A percentile compares a stretch with the other conserved stretches of the same genome.
Conservation (phyloP, 2,113 vertebrate genomes). For the Oncorhynchus clarkii region DNA sequence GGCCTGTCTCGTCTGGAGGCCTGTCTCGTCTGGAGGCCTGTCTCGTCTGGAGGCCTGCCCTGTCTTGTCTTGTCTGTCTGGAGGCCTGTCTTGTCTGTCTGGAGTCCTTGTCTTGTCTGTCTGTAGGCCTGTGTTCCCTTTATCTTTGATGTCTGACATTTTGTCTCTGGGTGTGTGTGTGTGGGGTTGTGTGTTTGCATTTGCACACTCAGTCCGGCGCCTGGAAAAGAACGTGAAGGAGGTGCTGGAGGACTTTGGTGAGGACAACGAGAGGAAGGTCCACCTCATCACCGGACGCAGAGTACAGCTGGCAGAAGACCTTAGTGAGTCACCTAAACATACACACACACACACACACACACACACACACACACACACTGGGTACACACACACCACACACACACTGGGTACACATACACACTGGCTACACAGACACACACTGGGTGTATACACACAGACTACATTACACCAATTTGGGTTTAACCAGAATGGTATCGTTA, state of each 20-base stretch:
- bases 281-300: constrained; percentile 90
- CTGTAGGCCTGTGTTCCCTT: background rate
- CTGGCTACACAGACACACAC: too few relatives aligned
- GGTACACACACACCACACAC: too few relatives aligned
- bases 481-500: background rate
- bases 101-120: background rate
- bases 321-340: constrained; percentile 82
- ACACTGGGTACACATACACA: background rate
- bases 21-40: too few relatives aligned
- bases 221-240: constrained; percentile 91
- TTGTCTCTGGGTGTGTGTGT: background rate
- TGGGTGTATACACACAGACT: constrained; percentile 5
- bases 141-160: background rate
- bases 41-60: too few relatives aligned
- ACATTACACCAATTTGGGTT: background rate
- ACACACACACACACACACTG: too few relatives aligned
- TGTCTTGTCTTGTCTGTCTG: background rate
- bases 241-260: constrained; percentile 95
- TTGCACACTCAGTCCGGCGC: constrained; percentile 65
- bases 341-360: too few relatives aligned
- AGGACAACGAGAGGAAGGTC: constrained; percentile 84
- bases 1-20: too few relatives aligned
- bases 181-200: constrained; percentile 2
- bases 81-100: too few relatives aligned
- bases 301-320: constrained; percentile 95